Conservation (phyloP, 2,113 vertebrate species). For the Syrmaticus mikado region DNA sequence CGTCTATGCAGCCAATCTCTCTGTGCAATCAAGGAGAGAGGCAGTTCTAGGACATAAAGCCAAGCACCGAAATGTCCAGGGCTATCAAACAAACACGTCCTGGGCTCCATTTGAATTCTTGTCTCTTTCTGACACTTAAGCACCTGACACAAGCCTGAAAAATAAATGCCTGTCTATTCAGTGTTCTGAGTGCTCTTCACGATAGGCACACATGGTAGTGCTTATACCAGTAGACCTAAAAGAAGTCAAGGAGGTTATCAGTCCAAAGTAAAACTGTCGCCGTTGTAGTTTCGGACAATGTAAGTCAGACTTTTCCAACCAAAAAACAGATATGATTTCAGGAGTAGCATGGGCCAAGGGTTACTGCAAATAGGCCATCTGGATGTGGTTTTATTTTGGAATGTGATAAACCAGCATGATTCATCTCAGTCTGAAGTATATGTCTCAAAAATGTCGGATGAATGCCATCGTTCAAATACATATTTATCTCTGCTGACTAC, state of each 20-base stretch:
- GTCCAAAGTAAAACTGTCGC: not conserved
- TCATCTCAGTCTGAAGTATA: not conserved
- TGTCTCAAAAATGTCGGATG: not conserved
- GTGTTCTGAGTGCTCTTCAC: not conserved
- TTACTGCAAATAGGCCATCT: not conserved
- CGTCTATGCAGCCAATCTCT: not conserved
- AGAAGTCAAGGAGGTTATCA: not conserved
- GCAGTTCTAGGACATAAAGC: not conserved
- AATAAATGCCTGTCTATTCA: not conserved
- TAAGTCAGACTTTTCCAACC: not conserved
- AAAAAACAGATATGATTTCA: not conserved
- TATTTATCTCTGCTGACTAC: not conserved
- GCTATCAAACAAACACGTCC: not conserved
- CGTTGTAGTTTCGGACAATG: fast-evolving
- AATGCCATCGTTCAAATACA: not conserved
- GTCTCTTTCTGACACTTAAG: not conserved
- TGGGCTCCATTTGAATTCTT: not conserved
- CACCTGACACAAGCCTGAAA: not conserved
- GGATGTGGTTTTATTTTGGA: not conserved
- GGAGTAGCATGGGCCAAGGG: not conserved
- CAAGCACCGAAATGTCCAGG: not conserved
- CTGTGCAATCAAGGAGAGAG: not conserved
- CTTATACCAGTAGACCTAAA: not conserved
- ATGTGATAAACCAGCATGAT: not conserved
- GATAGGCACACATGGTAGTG: too few species aligned